A percentile compares a stretch with the other conserved stretches of the same genome.
Evolutionary conservation across 2,797 vertebrate genomes (phyloP).

Genomic region (Diglossa cyanea): DNA sequence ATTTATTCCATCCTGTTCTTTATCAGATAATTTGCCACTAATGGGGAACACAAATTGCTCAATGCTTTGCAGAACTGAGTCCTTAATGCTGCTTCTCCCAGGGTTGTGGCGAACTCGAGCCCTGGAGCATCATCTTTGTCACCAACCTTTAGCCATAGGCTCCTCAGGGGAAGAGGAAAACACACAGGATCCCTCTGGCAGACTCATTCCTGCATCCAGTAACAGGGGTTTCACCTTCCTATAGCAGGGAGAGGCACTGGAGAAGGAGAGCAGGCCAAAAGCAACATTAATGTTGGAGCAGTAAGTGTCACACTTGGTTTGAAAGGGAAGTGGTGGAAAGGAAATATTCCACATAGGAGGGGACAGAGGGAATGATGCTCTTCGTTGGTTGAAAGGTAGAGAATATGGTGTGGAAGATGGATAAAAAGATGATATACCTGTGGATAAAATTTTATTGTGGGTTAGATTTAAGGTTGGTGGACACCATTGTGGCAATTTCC

Average conservation of each 20-base stretch:
- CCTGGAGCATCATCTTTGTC: neutral
- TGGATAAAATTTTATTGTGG: neutral
- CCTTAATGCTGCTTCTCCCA: neutral
- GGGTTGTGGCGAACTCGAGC: neutral
- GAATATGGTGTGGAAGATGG: neutral
- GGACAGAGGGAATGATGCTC: neutral
- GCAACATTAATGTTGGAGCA: neutral
- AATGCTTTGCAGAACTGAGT: neutral
- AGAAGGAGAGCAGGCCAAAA: neutral
- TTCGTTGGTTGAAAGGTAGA: neutral
- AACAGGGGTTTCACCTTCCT: neutral
- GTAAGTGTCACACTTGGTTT: neutral
- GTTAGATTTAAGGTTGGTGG: neutral
- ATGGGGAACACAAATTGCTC: neutral
- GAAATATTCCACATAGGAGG: neutral
- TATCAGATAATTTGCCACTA: neutral
- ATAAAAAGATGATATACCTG: neutral
- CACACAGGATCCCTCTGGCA: neutral
- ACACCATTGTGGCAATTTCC: neutral
- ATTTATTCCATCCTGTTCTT: neutral
- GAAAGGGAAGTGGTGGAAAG: neutral
- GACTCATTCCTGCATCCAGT: neutral
- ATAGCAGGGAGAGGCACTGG: neutral
- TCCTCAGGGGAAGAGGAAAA: neutral
- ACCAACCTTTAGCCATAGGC: fast-evolving